phyloP scores from a whole-genome alignment of 2,888 invertebrate species.

The Leptinotarsa peninsularis region DNA sequence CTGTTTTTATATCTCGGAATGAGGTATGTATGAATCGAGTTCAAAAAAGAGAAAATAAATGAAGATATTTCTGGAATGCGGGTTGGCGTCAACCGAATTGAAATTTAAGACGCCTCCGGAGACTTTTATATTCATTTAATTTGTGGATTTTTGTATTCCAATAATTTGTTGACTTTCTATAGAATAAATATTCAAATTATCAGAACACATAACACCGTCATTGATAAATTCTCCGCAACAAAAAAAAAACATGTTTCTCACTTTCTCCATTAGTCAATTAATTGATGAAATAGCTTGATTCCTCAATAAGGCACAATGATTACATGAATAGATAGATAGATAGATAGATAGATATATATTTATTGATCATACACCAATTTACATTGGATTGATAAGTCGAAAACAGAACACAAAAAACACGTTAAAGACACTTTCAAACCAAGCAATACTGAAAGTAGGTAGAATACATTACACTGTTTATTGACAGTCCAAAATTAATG shows the following conservation, averaged over 20 bases:
- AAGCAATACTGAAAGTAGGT: no score
- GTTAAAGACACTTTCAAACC: no score
- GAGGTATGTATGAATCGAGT: conserved; percentile 4
- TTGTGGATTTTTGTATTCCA: neutral
- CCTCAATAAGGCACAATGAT: neutral
- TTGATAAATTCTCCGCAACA: neutral
- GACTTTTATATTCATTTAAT: conserved; percentile 19
- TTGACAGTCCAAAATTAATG: no score
- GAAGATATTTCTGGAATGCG: conserved; percentile 9
- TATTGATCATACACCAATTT: no score
- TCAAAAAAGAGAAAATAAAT: conserved; percentile 21
- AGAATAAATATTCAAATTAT: neutral
- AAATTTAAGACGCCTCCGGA: neutral
- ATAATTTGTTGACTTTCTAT: neutral
- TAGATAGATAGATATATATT: no score
- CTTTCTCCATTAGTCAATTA: neutral
- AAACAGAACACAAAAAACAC: no score
- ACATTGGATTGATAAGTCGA: no score
- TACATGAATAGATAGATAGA: no score
- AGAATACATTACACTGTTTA: no score
- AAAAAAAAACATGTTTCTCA: neutral
- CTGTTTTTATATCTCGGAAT: neutral
- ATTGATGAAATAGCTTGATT: neutral
- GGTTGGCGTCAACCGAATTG: conserved; percentile 8
- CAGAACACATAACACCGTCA: neutral